Base-by-base conservation (phyloP, 2,888 invertebrate species). In the Chrysolina haemoptera region DNA sequence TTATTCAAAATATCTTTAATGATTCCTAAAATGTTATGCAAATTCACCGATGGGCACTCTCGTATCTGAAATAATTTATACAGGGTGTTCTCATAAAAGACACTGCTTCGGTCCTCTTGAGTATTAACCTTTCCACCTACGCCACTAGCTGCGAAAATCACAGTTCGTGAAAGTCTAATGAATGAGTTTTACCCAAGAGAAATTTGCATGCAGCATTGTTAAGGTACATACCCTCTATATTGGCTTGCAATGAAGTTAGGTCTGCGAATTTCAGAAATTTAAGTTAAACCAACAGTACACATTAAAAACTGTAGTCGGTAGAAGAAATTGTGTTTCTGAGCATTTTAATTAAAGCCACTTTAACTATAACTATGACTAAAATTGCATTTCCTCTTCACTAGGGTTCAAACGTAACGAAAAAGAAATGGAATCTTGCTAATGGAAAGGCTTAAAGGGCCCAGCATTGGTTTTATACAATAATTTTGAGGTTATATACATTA, bases 321-420 rank as follows among this genome's bases (percentile, higher is more conserved):
- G n/a, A 18, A n/a, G 12, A 59, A 14, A 59, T 27, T n/a, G 59
- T n/a, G n/a, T 27, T 27, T 27, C 22, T 59, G 59, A 59, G 59
- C 59, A 59, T 59, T 59, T 35, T 59, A 35, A 59, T 64, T 41
- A 64, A 64, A 64, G 64, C 64, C 43, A 35, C n/a, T 50, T 65
- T 27, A 35, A 62, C 63, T 62, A n/a, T n/a, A 35, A 64, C 66
- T 62, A 74, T 71, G 68, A 59, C 53, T 71, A 66, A 76, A 82
- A 83, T 85, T 82, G 79, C 72, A 81, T 79, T 85, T 86, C 85
- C 81, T 82, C 85, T 86, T 86, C 85, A 86, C 85, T 85, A 85
- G 85, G 84, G 75, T 71, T 64, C 40, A 63, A 65, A 69, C 82
- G 75, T 86, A 85, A 86, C 81, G 84, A 86, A 86, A 85, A 84